Conservation (phyloP, 1,140 invertebrate genomes). For the Brachystomella parvula region DNA sequence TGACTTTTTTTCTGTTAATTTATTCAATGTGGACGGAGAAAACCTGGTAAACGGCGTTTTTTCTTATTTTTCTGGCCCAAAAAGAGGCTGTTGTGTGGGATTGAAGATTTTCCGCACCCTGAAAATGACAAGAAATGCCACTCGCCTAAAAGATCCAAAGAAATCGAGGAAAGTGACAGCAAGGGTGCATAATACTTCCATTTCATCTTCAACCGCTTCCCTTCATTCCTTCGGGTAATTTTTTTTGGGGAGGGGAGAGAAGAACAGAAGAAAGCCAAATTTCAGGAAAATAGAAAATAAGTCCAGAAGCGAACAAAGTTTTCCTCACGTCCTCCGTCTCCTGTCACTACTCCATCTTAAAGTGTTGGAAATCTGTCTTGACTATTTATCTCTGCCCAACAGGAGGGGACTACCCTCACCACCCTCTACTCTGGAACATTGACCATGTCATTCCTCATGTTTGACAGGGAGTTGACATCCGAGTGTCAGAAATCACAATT, state of each 20-base stretch:
- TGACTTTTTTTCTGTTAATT: background rate
- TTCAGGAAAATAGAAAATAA: background rate
- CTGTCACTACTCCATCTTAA: too few relatives aligned
- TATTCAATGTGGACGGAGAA: background rate
- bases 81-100: too few relatives aligned
- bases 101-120: background rate
- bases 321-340: background rate
- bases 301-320: background rate
- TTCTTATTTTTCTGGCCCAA: background rate
- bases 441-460: background rate
- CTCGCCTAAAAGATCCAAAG: background rate
- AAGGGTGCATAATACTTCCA: background rate
- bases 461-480: background rate
- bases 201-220: background rate
- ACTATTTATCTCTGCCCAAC: background rate
- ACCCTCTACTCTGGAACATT: background rate
- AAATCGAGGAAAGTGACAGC: background rate
- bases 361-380: background rate
- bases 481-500: too few relatives aligned
- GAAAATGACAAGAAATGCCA: background rate
- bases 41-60: background rate
- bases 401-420: background rate
- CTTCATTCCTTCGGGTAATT: too few relatives aligned
- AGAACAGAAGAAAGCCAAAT: background rate
- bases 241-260: background rate